A percentile compares a stretch with the other conserved stretches of the same genome.
These are phyloP conservation scores for Cheilosia urbana DNA, from an alignment of 2,888 invertebrate genomes.

Conservation along the genomic window DNA sequence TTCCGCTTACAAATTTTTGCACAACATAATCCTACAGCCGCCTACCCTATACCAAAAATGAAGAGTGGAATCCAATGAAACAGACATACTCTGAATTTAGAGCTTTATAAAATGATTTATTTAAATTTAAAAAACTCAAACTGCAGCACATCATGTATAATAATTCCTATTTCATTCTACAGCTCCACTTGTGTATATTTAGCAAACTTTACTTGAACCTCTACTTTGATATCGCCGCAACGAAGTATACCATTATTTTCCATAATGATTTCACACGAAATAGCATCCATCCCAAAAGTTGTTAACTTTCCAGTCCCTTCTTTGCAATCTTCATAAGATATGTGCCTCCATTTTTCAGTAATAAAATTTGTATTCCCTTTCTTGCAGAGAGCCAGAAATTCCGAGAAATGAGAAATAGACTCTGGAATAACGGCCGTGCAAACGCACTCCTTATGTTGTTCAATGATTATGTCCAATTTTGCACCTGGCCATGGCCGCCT, in stretches of 20 bases:
- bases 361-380: slow-evolving; percentile 6
- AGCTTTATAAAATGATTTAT: too few relatives aligned
- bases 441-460: background rate
- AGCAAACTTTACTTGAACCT: too few relatives aligned
- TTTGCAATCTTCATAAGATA: background rate
- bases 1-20: too few relatives aligned
- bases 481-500: background rate
- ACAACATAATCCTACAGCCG: too few relatives aligned
- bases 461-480: background rate
- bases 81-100: too few relatives aligned
- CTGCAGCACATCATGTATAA: too few relatives aligned
- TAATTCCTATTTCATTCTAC: too few relatives aligned
- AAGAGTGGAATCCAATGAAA: too few relatives aligned
- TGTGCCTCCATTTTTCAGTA: slow-evolving; percentile 21
- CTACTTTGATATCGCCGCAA: slow-evolving; percentile 3
- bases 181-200: too few relatives aligned
- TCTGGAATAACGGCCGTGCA: background rate
- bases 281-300: slow-evolving; percentile 10
- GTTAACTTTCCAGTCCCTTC: background rate
- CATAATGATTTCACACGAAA: slow-evolving; percentile 7
- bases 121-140: too few relatives aligned
- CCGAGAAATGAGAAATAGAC: slow-evolving; percentile 25
- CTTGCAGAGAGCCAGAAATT: slow-evolving; percentile 23
- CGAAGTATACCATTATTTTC: background rate
- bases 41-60: too few relatives aligned